Evolutionary conservation across 2,797 vertebrate genomes (phyloP).

Genomic region (Phalanger gymnotis): DNA sequence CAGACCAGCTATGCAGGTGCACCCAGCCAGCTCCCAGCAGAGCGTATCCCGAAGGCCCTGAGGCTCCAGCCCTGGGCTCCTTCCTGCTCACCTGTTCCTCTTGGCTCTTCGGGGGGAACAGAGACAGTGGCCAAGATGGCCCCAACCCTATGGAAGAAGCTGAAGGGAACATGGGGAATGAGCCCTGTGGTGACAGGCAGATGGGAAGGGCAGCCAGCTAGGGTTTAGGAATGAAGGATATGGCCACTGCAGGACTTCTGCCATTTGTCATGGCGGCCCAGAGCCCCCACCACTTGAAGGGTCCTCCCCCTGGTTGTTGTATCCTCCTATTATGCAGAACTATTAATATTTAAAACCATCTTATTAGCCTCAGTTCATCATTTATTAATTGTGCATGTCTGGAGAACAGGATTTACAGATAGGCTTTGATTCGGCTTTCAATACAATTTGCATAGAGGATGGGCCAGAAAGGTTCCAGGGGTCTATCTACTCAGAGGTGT

Average conservation of each 20-base stretch:
- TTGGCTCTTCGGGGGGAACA: neutral
- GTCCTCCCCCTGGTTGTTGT: neutral
- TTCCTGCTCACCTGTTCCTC: neutral
- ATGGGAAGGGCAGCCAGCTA: neutral
- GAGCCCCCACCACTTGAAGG: neutral
- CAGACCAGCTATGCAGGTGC: too few species aligned
- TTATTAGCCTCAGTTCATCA: slow-evolving; percentile 76
- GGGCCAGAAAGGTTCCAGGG: neutral
- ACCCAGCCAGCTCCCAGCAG: neutral
- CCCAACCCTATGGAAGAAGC: neutral
- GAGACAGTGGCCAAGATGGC: neutral
- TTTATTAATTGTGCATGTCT: slow-evolving; percentile 64
- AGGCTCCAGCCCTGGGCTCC: neutral
- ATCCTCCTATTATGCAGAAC: neutral
- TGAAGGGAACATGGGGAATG: neutral
- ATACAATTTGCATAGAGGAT: neutral
- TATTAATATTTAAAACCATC: slow-evolving; percentile 75
- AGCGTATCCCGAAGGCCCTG: neutral
- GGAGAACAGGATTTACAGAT: slow-evolving; percentile 34
- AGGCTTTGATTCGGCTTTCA: neutral
- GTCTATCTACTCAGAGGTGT: too few species aligned
- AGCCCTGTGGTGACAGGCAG: neutral
- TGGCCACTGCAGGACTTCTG: neutral
- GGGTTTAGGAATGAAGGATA: neutral
- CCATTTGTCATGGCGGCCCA: neutral